These are phyloP conservation scores for Strigamia transsilvanica DNA, from an alignment of 2,888 invertebrate genomes.

Conservation along the genomic window DNA sequence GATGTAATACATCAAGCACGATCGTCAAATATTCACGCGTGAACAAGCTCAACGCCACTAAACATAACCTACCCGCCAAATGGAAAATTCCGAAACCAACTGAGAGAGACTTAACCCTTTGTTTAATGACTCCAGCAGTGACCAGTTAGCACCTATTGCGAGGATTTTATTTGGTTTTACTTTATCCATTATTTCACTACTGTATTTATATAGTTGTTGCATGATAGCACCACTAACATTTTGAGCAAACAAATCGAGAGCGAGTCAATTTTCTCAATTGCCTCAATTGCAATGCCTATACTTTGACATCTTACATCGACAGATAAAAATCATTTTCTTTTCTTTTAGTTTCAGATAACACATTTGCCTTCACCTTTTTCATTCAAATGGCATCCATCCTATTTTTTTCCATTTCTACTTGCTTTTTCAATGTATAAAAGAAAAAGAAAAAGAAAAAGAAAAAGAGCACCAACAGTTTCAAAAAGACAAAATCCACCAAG, in stretches of 20 bases:
- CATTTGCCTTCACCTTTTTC: constrained; percentile 23
- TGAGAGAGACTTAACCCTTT: no score
- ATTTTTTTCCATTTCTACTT: not conserved
- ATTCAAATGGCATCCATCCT: constrained; percentile 22
- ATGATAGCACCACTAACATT: not conserved
- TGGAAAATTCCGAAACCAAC: no score
- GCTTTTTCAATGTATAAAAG: not conserved
- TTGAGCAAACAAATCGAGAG: not conserved
- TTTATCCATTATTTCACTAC: not conserved
- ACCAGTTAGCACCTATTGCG: not conserved
- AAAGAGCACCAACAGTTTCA: constrained; percentile 14
- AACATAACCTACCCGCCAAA: no score
- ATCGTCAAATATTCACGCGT: no score
- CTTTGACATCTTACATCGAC: not conserved
- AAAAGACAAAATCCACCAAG: constrained; percentile 24
- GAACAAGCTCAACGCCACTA: no score
- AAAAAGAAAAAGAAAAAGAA: not conserved
- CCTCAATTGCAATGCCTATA: not conserved
- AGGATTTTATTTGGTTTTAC: not conserved
- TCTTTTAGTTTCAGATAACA: not conserved
- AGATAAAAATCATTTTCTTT: constrained; percentile 3
- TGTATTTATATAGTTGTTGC: no score
- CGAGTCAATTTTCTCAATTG: not conserved
- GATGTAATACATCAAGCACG: no score
- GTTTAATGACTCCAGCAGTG: no score